Evolutionary conservation across 2,888 invertebrate species (phyloP), one percentile per base, ranked within the genome.

Genomic region (Dendrolimus houi): DNA sequence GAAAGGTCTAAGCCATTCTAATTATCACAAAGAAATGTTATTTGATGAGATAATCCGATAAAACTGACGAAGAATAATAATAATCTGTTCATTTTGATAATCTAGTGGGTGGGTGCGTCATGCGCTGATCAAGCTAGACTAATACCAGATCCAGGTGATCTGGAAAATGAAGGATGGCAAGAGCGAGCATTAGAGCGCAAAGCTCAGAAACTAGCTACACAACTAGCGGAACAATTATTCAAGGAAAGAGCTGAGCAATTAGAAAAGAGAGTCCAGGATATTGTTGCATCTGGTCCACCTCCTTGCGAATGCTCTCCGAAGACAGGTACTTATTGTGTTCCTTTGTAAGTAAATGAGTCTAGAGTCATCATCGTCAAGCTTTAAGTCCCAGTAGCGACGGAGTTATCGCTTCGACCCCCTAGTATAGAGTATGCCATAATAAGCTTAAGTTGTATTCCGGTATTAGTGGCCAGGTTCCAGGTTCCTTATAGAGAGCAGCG

Each of bases 21-120:
- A 17, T 17, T 2, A 17, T 17, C 17, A 17, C 17, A 17, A 1
- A 17, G 17, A 17, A 17, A 1, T 17, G 17, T 17, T 1, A 2
- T 17, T 17, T 17, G 17, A 17, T 17, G 17, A 47, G 47, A 47
- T 47, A 10, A 2, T 47, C 10, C 6, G 47, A 47, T 12, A 47
- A 47, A 47, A 10, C 12, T 47, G 0, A 9, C 12, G 2, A 2
- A 47, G 10, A 47, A 47, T 47, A 47, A 47, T 47, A 47, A 10
- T 47, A 47, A 47, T 57, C 1, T 41, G 54, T 40, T 9, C 55
- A 52, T 54, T 40, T 59, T 47, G 47, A 47, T 47, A 47, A 47
- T 63, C 7, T 58, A 89, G 89, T 89, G 89, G 89, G 74, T 87
- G 47, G 86, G 86, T 13, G 63, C 65, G 55, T 71, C 80, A 1